phyloP scores from a whole-genome alignment of 2,113 vertebrate species.

The Onychostruthus taczanowskii region DNA sequence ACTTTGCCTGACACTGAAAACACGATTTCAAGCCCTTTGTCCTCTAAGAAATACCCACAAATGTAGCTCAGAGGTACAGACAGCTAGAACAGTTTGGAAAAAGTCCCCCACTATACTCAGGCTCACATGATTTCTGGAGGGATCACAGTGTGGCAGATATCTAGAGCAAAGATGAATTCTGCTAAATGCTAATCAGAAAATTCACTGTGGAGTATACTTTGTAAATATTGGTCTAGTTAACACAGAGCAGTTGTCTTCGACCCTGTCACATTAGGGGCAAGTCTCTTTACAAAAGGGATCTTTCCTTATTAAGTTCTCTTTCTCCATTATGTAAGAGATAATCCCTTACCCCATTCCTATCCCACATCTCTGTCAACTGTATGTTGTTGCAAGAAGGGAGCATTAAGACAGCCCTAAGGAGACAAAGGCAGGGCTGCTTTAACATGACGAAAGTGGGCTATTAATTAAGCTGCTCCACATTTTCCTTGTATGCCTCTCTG shows the following conservation, averaged over 20 bases:
- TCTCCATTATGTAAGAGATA: not conserved
- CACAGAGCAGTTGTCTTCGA: not conserved
- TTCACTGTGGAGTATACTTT: not conserved
- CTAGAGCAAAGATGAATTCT: constrained; percentile 44
- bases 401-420: not conserved
- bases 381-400: not conserved
- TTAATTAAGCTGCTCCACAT: not conserved
- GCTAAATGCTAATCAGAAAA: not conserved
- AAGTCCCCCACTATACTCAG: not conserved
- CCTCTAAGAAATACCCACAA: constrained; percentile 40
- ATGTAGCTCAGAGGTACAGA: constrained; percentile 44
- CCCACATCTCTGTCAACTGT: not conserved
- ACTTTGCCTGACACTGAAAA: not conserved
- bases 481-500: not conserved
- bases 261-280: not conserved
- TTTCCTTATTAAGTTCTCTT: not conserved
- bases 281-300: not conserved
- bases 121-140: constrained; percentile 18
- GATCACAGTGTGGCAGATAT: not conserved
- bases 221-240: constrained; percentile 26
- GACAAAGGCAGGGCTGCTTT: not conserved
- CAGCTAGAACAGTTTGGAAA: not conserved
- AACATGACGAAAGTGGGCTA: not conserved
- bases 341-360: constrained; percentile 19
- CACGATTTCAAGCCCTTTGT: constrained; percentile 28